Base-by-base conservation (phyloP, 2,797 vertebrate species). In the Lophura swinhoii region DNA sequence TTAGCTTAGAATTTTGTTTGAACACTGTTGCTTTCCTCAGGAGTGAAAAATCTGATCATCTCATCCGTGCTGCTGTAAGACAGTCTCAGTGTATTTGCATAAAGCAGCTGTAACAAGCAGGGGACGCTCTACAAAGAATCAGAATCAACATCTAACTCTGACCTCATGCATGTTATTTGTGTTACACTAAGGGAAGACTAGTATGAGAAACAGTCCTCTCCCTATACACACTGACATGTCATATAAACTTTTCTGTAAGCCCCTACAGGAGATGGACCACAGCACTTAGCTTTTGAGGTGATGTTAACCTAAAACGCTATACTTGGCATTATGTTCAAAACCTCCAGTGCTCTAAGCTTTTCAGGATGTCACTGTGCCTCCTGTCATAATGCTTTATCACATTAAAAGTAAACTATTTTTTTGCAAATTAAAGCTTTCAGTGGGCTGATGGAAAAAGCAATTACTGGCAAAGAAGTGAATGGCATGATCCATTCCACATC, bases 351-450 rank as follows among this genome's bases (percentile, higher is more conserved):
- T 73, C 90, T 68, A 29, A 84, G 56, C 77, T 74, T 92, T 94
- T 88, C 69, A 69, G n/a, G 18, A 90, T 56, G 84, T 90, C 86
- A 48, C 46, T 88, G 37, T 33, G 12, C 63, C 77, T 96, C 90
- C 92, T 94, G 92, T 93, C 0, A 4, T 71, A 94, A 94, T 82
- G 85, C 96, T 97, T 97, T 95, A 96, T 94, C 91, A 94, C 90
- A 90, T 95, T 97, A 93, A 86, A 96, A 96, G 93, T 88, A 94
- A 97, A 96, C 93, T 95, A 87, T 87, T 97, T 49, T 49, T 97
- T 95, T 97, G 92, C 91, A 97, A 97, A 98, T 97, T 96, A 97
- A 97, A 97, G 91, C 79, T 87, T 96, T 96, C 96, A 97, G 78
- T 96, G 96, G 92, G 83, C 86, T 97, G 96, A 97, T 95, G 93